phyloP scores from a whole-genome alignment of 2,113 vertebrate species.

The Oncorhynchus nerka region DNA sequence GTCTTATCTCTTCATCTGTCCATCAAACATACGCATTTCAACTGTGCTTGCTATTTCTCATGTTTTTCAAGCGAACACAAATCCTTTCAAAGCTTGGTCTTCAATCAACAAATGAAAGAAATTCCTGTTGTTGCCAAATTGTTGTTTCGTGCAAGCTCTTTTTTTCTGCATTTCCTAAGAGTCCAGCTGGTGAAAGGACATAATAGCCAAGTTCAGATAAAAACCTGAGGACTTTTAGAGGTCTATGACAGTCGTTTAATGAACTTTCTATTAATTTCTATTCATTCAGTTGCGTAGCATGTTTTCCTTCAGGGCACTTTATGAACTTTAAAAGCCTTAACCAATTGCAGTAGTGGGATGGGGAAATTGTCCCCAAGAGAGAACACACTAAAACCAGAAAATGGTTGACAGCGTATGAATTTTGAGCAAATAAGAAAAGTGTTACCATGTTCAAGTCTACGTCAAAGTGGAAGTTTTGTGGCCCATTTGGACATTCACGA shows the following conservation, averaged over 20 bases:
- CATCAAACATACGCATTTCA: constrained; percentile 37
- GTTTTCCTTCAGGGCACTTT: constrained; percentile 68
- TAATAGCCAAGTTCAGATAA: constrained; percentile 24
- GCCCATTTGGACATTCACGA: not conserved
- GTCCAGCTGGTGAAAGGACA: constrained; percentile 24
- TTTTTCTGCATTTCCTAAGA: not conserved
- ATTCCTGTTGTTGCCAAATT: constrained; percentile 47
- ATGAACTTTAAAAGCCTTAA: constrained; percentile 71
- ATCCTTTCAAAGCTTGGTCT: constrained; percentile 35
- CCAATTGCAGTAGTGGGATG: not conserved
- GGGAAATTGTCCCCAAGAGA: constrained; percentile 25
- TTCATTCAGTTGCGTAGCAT: constrained; percentile 28
- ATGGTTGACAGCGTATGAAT: constrained; percentile 35
- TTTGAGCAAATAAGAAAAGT: constrained; percentile 19
- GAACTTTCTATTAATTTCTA: constrained; percentile 34
- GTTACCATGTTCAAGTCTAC: constrained; percentile 11
- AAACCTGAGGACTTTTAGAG: constrained; percentile 38
- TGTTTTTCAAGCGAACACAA: constrained; percentile 37
- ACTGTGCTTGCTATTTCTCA: constrained; percentile 36
- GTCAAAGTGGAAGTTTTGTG: not conserved
- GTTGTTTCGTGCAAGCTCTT: constrained; percentile 23
- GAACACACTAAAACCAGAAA: constrained; percentile 9
- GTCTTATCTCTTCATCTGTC: not conserved
- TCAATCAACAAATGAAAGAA: constrained; percentile 35
- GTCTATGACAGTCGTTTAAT: constrained; percentile 46